Base-by-base conservation (phyloP, 2,113 vertebrate genomes). In the Geothlypis trichas region DNA sequence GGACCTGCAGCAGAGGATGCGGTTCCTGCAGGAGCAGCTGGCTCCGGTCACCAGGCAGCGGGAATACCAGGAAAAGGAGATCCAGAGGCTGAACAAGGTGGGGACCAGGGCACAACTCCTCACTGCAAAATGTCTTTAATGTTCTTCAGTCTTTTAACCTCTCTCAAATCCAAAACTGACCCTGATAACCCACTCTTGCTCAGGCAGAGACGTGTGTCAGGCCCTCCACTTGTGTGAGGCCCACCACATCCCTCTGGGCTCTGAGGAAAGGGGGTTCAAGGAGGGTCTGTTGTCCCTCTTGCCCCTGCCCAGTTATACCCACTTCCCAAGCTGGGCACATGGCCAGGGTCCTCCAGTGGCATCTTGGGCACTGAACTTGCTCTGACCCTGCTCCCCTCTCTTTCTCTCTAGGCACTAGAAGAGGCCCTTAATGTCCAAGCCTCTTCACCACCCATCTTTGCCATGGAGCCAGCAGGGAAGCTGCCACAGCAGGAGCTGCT, bases 61-160 rank as follows among this genome's bases (percentile, higher is more conserved):
- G 30, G 99, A 99, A 57, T 99, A 99, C 97, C 99, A 99, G 97
- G 99, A 99, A 89, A 99, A 99, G 91, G 99, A 99, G 98, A 99
- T 99, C 95, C 98, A 99, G 87, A 97, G 99, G 71, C 98, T 99
- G 84, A 99, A 99, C 96, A 98, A 99, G 98, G 99, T 99, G 63
- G 15, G 97, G 0, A 0, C 10, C 41, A 18, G 33, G 39, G 42
- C 44, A 88, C 18, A 80, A 1, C 10, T 16, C 6, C 13, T 77
- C 24, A 18, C 16, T 66, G 49, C 5, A 23, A 74, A 46, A 41
- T 39, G 9, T 58, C 17, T 72, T 49, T 39, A 71, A 13, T 49
- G 15, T 24, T 55, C 47, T 65, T 11, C 2, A 3, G 10, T 63
- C 30, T 66, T 15, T 79, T 59, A 24, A 47, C 28, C 37, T 65